Percentiles rank a stretch among this genome's conserved stretches.
phyloP scores from a whole-genome alignment of 2,113 vertebrate species.

The Lonchura striata region DNA sequence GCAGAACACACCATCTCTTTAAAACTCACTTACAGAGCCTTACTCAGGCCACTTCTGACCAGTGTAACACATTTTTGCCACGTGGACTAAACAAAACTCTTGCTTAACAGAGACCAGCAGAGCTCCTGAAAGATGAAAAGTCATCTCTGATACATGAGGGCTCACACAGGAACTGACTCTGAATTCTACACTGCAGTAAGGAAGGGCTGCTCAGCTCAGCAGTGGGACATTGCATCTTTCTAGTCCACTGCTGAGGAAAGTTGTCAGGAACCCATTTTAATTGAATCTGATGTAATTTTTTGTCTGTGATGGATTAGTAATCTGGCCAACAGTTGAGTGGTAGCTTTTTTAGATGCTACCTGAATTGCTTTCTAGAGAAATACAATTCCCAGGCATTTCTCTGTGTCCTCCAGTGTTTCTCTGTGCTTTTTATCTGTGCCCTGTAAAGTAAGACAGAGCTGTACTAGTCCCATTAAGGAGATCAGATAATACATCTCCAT shows the following conservation, averaged over 20 bases:
- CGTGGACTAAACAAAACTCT: neutral
- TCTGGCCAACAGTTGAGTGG: neutral
- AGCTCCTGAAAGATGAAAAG: neutral
- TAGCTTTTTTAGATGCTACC: neutral
- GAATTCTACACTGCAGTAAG: rapidly evolving
- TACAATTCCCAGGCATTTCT: neutral
- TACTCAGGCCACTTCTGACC: neutral
- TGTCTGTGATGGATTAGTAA: neutral
- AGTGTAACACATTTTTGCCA: neutral
- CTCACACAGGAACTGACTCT: neutral
- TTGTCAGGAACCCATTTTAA: neutral
- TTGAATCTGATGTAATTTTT: neutral
- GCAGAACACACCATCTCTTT: neutral
- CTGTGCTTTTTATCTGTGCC: neutral
- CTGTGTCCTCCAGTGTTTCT: neutral
- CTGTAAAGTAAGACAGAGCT: neutral
- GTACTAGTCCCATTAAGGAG: neutral
- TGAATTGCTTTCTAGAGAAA: neutral
- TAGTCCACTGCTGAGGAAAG: neutral
- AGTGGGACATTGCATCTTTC: rapidly evolving
- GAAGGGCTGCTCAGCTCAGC: neutral
- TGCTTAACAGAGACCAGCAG: neutral
- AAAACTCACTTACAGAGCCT: neutral
- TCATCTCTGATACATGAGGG: neutral
- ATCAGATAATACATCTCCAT: neutral